phyloP scores from a whole-genome alignment of 2,113 vertebrate species.

The Oncorhynchus clarkii region DNA sequence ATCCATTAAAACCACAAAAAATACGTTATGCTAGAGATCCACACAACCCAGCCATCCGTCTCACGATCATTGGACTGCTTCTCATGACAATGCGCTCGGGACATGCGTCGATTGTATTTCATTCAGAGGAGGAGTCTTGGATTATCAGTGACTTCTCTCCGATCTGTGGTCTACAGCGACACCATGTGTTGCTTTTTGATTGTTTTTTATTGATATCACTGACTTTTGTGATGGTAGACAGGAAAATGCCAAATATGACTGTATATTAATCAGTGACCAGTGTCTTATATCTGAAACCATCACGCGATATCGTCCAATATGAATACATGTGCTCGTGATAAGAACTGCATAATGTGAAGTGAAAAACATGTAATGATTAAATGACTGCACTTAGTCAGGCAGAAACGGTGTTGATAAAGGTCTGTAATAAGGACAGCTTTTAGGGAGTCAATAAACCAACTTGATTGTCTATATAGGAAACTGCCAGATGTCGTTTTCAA shows the following conservation, averaged over 20 bases:
- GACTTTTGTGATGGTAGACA: too few species aligned
- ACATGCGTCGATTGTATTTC: not conserved
- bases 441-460: too few species aligned
- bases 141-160: not conserved
- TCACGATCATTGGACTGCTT: not conserved
- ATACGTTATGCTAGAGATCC: not conserved
- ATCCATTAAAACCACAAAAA: not conserved
- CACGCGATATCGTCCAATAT: not conserved
- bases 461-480: too few species aligned
- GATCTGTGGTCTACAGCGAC: slow-evolving; percentile 15
- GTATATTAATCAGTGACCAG: not conserved
- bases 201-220: too few species aligned
- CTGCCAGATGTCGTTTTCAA: too few species aligned
- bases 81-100: not conserved
- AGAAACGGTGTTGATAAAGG: too few species aligned
- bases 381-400: too few species aligned
- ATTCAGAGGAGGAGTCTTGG: slow-evolving; percentile 4
- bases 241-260: too few species aligned
- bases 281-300: too few species aligned
- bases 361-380: not conserved
- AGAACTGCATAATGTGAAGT: not conserved
- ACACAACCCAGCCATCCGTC: slow-evolving; percentile 32
- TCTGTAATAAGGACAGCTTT: too few species aligned
- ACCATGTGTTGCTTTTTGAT: slow-evolving; percentile 1
- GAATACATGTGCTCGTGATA: too few species aligned